Percentiles rank a stretch among this genome's conserved stretches.
Conservation (phyloP, 1,140 invertebrate genomes). For the Neotoxoptera formosana region DNA sequence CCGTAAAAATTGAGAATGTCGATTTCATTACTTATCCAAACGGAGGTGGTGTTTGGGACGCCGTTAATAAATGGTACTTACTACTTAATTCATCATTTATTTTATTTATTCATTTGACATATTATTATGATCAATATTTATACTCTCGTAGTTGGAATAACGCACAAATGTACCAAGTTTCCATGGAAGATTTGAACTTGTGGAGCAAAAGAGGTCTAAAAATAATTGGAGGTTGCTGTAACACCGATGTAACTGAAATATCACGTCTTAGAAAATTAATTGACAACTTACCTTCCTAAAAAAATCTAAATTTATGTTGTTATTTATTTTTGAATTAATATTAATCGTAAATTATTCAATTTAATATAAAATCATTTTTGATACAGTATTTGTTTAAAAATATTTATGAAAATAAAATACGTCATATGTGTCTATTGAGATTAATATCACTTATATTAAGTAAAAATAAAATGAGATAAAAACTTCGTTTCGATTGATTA, state of each 20-base stretch:
- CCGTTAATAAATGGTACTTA: constrained; percentile 57
- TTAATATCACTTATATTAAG: background rate
- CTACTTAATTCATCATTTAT: background rate
- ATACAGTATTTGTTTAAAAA: background rate
- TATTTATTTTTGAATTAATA: background rate
- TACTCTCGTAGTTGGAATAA: constrained; percentile 14
- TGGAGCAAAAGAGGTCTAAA: constrained; percentile 32
- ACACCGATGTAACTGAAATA: background rate
- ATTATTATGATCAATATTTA: background rate
- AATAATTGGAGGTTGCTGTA: constrained; percentile 51
- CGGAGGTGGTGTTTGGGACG: constrained; percentile 68
- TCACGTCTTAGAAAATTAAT: constrained; percentile 22
- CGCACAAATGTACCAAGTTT: background rate
- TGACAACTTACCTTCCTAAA: background rate
- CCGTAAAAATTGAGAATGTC: constrained; percentile 66
- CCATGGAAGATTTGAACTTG: background rate
- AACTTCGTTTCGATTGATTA: no score
- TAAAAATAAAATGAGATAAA: no score
- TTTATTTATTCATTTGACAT: background rate
- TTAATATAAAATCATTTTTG: background rate
- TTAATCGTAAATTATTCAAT: background rate
- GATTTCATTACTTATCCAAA: constrained; percentile 78
- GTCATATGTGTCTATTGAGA: background rate
- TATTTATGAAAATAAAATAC: background rate
- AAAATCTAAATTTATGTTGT: background rate